Conservation (phyloP, 2,888 invertebrate genomes). For the Ramazzottius varieornatus region DNA sequence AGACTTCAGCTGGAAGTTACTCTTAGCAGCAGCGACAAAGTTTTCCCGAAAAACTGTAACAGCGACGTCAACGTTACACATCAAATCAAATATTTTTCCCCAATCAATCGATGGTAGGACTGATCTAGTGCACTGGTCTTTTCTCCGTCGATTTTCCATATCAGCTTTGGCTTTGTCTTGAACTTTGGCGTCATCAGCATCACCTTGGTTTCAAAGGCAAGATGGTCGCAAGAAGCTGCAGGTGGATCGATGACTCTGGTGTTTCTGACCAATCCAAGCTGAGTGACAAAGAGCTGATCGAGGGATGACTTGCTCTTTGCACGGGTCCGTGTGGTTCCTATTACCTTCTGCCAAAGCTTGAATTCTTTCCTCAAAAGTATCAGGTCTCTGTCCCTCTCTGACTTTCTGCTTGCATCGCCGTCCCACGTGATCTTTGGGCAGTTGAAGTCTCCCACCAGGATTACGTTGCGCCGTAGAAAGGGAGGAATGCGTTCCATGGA, state of each 20-base stretch:
- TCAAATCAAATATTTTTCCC: neutral
- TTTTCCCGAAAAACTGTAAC: neutral
- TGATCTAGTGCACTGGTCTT: too few relatives aligned
- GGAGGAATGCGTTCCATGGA: neutral
- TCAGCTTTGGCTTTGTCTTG: neutral
- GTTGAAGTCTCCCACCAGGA: neutral
- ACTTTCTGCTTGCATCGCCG: neutral
- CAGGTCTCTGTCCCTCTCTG: neutral
- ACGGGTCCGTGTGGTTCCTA: neutral
- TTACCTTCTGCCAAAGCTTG: neutral
- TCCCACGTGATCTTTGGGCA: neutral
- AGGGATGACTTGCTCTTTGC: neutral
- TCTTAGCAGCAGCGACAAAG: neutral
- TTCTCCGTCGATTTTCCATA: too few relatives aligned
- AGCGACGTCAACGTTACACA: neutral
- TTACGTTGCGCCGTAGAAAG: neutral
- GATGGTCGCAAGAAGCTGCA: neutral
- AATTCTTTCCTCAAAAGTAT: neutral
- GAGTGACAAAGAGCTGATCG: neutral
- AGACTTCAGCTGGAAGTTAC: neutral
- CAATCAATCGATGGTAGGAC: too few relatives aligned
- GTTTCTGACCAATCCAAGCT: neutral
- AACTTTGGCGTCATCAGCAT: neutral
- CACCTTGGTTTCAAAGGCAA: neutral
- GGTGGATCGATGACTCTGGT: neutral